phyloP scores from a whole-genome alignment of 37 sponge, comb jelly and placozoan genomes.

The Spongia lamella region DNA sequence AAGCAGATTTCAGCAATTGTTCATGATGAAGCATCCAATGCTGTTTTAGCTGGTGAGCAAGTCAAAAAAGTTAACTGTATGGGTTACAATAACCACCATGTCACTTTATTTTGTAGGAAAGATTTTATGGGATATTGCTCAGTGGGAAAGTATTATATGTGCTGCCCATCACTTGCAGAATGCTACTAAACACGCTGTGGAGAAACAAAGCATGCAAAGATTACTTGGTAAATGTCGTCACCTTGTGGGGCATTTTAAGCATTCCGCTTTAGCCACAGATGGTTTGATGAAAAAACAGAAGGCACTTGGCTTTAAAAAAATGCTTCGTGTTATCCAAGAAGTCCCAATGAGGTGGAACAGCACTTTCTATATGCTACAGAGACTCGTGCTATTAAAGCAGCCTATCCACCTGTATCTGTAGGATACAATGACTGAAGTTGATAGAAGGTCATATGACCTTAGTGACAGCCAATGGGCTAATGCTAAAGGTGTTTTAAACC shows the following conservation, averaged over 20 bases:
- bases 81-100: too few relatives aligned
- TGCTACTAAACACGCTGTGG: neutral
- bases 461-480: neutral
- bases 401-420: neutral
- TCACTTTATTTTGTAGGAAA: neutral
- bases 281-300: neutral
- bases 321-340: constrained; percentile 3
- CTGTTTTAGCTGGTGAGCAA: constrained; percentile 6
- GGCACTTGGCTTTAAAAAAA: neutral
- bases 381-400: neutral
- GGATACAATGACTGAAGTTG: neutral
- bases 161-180: constrained; percentile 4
- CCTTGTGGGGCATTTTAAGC: neutral
- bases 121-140: neutral
- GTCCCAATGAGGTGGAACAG: constrained; percentile 1
- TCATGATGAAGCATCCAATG: constrained; percentile 16
- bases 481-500: neutral
- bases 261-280: constrained; percentile 1
- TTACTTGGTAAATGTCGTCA: constrained; percentile 10
- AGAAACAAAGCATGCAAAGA: neutral
- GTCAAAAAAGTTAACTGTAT: too few relatives aligned
- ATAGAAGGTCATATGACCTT: neutral
- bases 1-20: neutral
- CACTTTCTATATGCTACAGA: neutral
- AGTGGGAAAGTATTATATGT: neutral